Evolutionary conservation across 2,888 invertebrate genomes (phyloP), one percentile per base, ranked within the genome.

Genomic region (Pediacus dermestoides): DNA sequence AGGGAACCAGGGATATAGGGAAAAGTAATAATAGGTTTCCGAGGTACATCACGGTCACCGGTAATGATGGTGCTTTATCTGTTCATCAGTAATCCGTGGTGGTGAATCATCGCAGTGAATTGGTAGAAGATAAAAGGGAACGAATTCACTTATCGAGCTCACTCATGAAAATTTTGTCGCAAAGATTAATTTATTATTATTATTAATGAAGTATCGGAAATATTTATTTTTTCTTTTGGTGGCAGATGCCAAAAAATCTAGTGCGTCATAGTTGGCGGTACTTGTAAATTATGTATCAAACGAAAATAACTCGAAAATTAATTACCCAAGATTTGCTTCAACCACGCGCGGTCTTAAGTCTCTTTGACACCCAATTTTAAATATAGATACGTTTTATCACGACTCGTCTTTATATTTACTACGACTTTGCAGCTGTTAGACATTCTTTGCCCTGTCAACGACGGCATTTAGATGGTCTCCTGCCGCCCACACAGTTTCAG

Each of bases 281-380:
- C 52, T 53, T 47, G 52, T 57, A 53, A 58, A 58, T 55, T 57
- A 59, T 58, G 50, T 58, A 52, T 54, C 50, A 38, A 48, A 52
- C 55, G 47, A 61, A 61, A 63, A 61, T 61, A 63, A 53, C 58
- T 49, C 45, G 42, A 54, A 54, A 60, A 60, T 59, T 61, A 58
- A 61, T 61, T 59, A 55, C 48, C 48, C 36, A 50, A 52, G 53
- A 28, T 57, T 55, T 58, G 54, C 53, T 50, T 39, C 46, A 9
- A 9, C 51, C 52, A 51, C 54, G 50, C 53, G 47, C 43, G 39
- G 49, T 47, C 48, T 47, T 48, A 47, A 52, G 52, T 53, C 60
- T 58, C 58, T 61, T 61, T 59, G 60, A 61, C 60, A 63, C 55
- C 52, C 44, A 39, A 54, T 53, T 58, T 60, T 61, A 61, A 54